Evolutionary conservation across 2,797 vertebrate genomes (phyloP), one percentile per base, ranked within the genome.

Genomic region (Anas acuta): DNA sequence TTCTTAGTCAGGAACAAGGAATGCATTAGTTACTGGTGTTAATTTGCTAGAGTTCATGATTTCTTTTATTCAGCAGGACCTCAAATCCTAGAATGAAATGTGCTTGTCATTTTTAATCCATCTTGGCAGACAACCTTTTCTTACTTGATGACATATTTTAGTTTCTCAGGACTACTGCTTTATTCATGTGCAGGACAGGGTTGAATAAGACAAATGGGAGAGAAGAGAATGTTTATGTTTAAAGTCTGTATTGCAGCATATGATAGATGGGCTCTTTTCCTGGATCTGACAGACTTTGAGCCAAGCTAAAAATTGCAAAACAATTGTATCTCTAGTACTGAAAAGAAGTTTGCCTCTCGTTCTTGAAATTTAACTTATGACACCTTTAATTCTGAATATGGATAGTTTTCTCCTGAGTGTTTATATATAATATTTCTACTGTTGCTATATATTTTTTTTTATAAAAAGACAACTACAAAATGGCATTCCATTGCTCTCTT

Each of bases 211-310:
- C 18, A 92, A 89, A 90, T 79, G 33, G 18, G 64, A 90, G 58
- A 73, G 64, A 92, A 79, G 73, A 47, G 14, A 45, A 18, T 57
- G 72, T 87, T 96, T 92, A 26, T 85, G 43, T 64, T 96, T 79
- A 85, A 94, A 80, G 18, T 32, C 65, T 74, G 47, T n/a, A 74
- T 61, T 85, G 20, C 26, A 73, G 18, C 0, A 0, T n/a, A 35
- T 84, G 78, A 92, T 71, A 64, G 61, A 93, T 79, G 28, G 37
- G 26, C 6, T 89, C 35, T 87, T 84, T 85, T 35, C 28, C 56
- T 0, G 0, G 39, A 35, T 47, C 53, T 82, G 75, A 89, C 57
- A 94, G 75, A 87, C n/a, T 87, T 71, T 37, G 43, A 73, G n/a
- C 30, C 39, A 73, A 77, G 51, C 39, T 89, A 71, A 74, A 79